A percentile compares a stretch with the other conserved stretches of the same genome.
Conservation (phyloP, 2,113 vertebrate genomes). For the Platichthys stellatus region DNA sequence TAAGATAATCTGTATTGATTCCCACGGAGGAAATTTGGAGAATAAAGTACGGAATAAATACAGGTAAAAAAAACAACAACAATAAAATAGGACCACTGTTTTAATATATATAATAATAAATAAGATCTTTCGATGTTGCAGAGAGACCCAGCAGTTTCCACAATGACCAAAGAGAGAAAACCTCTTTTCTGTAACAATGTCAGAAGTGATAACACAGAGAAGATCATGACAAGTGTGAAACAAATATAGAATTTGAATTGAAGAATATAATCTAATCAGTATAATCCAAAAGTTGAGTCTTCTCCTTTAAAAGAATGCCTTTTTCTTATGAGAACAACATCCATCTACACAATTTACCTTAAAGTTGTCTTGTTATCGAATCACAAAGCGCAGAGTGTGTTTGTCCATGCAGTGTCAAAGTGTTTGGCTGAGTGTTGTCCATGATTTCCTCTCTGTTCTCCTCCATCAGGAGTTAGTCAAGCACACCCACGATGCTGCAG, state of each 20-base stretch:
- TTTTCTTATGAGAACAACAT: background rate
- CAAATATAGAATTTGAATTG: background rate
- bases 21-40: too few relatives aligned
- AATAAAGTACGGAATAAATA: too few relatives aligned
- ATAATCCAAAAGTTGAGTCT: background rate
- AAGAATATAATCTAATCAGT: background rate
- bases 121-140: too few relatives aligned
- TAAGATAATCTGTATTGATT: too few relatives aligned
- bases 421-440: background rate
- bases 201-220: background rate
- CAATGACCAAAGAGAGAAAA: too few relatives aligned
- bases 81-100: too few relatives aligned
- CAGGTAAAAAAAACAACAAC: too few relatives aligned
- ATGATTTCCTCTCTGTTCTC: constrained; percentile 10
- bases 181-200: too few relatives aligned
- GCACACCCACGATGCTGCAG: constrained; percentile 86
- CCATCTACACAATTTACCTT: background rate
- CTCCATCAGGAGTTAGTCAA: constrained; percentile 90
- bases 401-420: background rate
- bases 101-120: too few relatives aligned
- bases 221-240: background rate
- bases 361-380: constrained; percentile 3
- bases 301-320: background rate
- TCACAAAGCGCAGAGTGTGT: background rate
- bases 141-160: too few relatives aligned